A percentile compares a stretch with the other conserved stretches of the same genome.
These are phyloP conservation scores for Felis chaus DNA, from an alignment of 2,113 vertebrate genomes.

Conservation along the genomic window DNA sequence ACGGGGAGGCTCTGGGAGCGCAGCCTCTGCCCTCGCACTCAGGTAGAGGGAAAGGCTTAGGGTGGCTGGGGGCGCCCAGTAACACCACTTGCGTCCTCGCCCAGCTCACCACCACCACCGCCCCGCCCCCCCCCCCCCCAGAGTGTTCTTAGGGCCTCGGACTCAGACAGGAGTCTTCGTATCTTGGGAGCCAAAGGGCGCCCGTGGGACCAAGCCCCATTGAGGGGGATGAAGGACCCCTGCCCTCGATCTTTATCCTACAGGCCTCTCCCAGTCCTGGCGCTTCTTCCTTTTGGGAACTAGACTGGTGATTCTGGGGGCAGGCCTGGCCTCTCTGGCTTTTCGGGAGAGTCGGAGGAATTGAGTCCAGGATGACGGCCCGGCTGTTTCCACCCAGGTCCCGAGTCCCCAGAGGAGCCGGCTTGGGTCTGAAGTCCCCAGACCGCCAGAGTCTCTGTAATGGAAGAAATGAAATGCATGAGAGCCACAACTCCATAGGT, in stretches of 20 bases:
- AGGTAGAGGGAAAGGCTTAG: background rate
- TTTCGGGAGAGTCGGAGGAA: background rate
- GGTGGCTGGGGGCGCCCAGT: background rate
- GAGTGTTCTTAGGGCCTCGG: background rate
- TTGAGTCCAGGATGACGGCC: background rate
- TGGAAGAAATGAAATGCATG: background rate
- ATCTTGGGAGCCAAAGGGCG: background rate
- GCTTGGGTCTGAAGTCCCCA: background rate
- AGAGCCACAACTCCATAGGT: background rate
- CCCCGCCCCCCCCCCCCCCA: no score
- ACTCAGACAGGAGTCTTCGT: background rate
- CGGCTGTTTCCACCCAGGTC: background rate
- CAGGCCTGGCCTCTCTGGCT: background rate
- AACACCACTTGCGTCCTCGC: background rate
- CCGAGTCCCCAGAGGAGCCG: fast-evolving
- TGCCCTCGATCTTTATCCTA: background rate
- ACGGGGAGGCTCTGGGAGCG: background rate
- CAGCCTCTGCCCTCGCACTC: background rate
- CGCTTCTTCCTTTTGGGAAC: background rate
- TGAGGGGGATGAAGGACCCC: background rate
- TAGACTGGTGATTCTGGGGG: background rate
- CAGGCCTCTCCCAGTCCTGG: background rate
- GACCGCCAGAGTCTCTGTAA: background rate
- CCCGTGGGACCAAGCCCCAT: no score
- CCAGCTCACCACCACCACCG: background rate